Evolutionary conservation across 1,140 invertebrate genomes (phyloP).

Genomic region (Samia ricini): DNA sequence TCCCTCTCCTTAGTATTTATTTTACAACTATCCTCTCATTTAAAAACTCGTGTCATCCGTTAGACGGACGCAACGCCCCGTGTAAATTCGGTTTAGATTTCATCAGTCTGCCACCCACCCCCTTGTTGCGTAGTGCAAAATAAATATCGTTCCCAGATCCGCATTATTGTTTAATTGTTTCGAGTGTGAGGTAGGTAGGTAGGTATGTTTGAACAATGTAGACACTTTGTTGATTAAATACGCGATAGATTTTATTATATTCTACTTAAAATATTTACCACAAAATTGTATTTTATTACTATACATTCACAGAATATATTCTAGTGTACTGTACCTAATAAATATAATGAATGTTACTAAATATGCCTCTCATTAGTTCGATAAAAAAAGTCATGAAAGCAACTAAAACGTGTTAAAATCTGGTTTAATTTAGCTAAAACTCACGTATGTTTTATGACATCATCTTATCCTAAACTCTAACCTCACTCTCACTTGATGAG

Average conservation of each 20-base stretch:
- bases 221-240: too few relatives aligned
- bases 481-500: too few relatives aligned
- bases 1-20: slow-evolving; percentile 56
- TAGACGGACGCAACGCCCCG: slow-evolving; percentile 32
- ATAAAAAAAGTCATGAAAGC: too few relatives aligned
- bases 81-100: slow-evolving; percentile 66
- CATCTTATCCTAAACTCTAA: too few relatives aligned
- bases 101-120: slow-evolving; percentile 43
- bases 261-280: not conserved
- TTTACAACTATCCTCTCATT: slow-evolving; percentile 62
- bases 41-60: slow-evolving; percentile 56
- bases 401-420: too few relatives aligned
- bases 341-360: too few relatives aligned
- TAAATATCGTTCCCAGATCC: not conserved
- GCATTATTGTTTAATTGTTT: slow-evolving; percentile 58
- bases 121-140: not conserved
- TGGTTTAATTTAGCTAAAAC: too few relatives aligned
- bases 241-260: not conserved
- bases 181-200: slow-evolving; percentile 31
- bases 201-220: not conserved
- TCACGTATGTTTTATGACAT: too few relatives aligned
- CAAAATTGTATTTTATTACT: too few relatives aligned
- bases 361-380: too few relatives aligned
- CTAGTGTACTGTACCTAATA: too few relatives aligned
- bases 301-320: too few relatives aligned